Base-by-base conservation (phyloP, 2,113 vertebrate species). In the Ochotona curzoniae region DNA sequence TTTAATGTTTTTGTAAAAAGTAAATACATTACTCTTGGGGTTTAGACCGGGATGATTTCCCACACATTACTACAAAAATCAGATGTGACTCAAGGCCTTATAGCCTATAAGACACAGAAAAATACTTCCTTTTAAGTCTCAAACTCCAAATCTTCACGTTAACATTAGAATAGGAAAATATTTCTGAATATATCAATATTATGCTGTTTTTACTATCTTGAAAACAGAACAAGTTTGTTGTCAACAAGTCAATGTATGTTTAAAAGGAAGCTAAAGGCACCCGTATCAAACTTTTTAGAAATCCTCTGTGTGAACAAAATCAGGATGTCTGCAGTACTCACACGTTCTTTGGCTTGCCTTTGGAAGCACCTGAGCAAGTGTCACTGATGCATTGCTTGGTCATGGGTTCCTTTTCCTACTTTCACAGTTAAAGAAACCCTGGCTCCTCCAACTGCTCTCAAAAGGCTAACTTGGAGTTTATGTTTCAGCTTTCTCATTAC, bases 391-490 rank as follows among this genome's bases (percentile, higher is more conserved):
- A 4, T 38, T 32, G 8, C n/a, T 51, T 12, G 80, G 21, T 15
- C 13, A 25, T 88, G 6, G 73, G 5, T 71, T 8, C 21, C 8
- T 35, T 69, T 80, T 81, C 30, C 21, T n/a, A 8, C 18, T 30
- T 74, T 2, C 12, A 69, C 44, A 63, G 18, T 63, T 51, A 85
- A 64, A 7, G 0, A 20, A 84, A 47, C 7, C 0, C 63, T 87
- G 28, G 44, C 15, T 94, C 26, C 14, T 78, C 73, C 69, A 83
- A 89, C 80, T 89, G 21, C 79, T 25, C 10, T 88, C 73, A 84
- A 82, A 94, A 84, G 81, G 78, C 81, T 91, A 95, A 83, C 38
- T 89, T 94, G 54, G 35, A 90, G 49, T 96, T 90, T 94, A 17
- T 93, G 17, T 87, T 94, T 73, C 80, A 54, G 26, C 38, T 67